Evolutionary conservation across 1,140 invertebrate genomes (phyloP).

Genomic region (Campoletis sonorensis): DNA sequence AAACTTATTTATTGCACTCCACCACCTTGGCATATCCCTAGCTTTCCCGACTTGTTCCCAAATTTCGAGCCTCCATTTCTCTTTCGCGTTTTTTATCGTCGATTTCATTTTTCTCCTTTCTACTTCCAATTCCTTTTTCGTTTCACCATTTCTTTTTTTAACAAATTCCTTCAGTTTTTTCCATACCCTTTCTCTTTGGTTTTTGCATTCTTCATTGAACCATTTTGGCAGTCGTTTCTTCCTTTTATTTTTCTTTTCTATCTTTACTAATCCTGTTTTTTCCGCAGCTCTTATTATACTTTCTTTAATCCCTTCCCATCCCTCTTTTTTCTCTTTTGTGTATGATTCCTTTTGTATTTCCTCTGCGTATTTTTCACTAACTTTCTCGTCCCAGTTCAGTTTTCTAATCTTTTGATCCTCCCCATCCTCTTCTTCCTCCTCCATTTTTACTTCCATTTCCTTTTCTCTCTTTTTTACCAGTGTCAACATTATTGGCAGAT

Average conservation of each 20-base stretch:
- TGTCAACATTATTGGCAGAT: constrained; percentile 39
- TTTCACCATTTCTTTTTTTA: neutral
- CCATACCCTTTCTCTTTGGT: constrained; percentile 14
- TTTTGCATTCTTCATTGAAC: constrained; percentile 35
- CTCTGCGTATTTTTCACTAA: neutral
- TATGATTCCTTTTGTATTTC: constrained; percentile 1
- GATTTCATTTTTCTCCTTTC: constrained; percentile 24
- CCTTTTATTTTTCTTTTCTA: constrained; percentile 7
- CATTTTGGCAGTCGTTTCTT: constrained; percentile 21
- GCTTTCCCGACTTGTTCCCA: constrained; percentile 22
- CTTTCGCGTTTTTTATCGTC: constrained; percentile 20
- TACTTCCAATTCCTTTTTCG: constrained; percentile 1
- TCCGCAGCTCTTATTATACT: constrained; percentile 21
- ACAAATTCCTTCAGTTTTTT: constrained; percentile 5
- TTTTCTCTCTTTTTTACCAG: neutral
- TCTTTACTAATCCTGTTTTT: neutral
- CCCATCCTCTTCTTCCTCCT: neutral
- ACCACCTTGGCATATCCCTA: constrained; percentile 37
- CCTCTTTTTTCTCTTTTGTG: neutral
- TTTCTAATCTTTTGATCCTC: neutral
- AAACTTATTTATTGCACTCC: constrained; percentile 39
- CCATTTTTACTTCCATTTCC: neutral
- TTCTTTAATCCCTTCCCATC: constrained; percentile 34
- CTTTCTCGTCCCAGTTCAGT: constrained; percentile 17
- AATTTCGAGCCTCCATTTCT: constrained; percentile 35